Evolutionary conservation across 2,888 invertebrate species (phyloP), one percentile per base, ranked within the genome.

Genomic region (Troides oblongomaculatus): DNA sequence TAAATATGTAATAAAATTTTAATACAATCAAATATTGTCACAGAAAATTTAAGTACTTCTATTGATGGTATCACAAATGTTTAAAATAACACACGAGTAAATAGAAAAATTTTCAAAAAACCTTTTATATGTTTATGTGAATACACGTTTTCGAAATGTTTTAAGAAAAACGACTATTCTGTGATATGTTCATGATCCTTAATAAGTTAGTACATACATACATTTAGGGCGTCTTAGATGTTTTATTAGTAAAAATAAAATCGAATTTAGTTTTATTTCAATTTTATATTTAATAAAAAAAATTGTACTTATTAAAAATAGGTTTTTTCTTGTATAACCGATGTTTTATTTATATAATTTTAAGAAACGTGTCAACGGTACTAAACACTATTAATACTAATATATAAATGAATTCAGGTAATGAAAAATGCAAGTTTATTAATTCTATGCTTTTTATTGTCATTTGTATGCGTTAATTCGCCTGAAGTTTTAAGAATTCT

Each of bases 171-270:
- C 25, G n/a, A 62, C 50, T 50, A 62, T 74, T 74, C 78, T 78
- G 78, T 77, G 77, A 78, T 77, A 78, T 74, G 70, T 75, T 65
- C 74, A 71, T 74, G 71, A 68, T 66, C 64, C n/a, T 60, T 60
- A 46, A 53, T 68, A 64, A 62, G 14, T 63, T 53, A 59, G 58
- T 58, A 57, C 53, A 39, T 69, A 60, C 58, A 25, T 62, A 58
- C 14, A n/a, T 53, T 57, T 57, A 67, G 58, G 62, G 17, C 50
- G n/a, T 63, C 46, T 25, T 57, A 46, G 50, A 58, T 57, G 8
- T 53, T 23, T 53, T 21, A 56, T n/a, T 21, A 50, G 50, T 10
- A 23, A 25, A 68, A 46, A 18, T 5, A 60, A 68, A 68, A 60
- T n/a, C 17, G 56, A 50, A 59, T 36, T 56, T 56, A 62, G 46